phyloP scores from a whole-genome alignment of 2,888 invertebrate species.

The Oligia strigilis region DNA sequence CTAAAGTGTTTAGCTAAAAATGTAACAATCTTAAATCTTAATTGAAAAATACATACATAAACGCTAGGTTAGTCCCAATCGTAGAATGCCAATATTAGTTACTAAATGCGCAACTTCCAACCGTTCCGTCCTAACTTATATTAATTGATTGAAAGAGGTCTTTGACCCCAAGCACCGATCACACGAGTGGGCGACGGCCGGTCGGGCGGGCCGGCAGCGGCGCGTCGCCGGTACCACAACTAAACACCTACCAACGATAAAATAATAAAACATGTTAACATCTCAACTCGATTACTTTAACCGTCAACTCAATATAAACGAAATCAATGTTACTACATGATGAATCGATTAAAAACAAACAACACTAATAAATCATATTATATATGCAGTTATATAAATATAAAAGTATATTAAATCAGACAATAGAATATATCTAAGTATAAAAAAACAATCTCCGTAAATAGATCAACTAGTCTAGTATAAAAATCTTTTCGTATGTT shows the following conservation, averaged over 20 bases:
- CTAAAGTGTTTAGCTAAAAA: conserved; percentile 91
- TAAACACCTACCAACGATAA: conserved; percentile 87
- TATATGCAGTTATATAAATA: conserved; percentile 88
- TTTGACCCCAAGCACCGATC: conserved; percentile 86
- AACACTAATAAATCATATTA: conserved; percentile 90
- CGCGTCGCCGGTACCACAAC: conserved; percentile 73
- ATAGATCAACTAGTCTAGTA: conserved; percentile 91
- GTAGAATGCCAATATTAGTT: conserved; percentile 91
- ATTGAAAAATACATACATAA: conserved; percentile 90
- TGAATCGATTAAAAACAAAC: conserved; percentile 90
- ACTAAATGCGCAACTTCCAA: conserved; percentile 89
- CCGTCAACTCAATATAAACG: conserved; percentile 82
- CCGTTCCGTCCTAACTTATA: conserved; percentile 87
- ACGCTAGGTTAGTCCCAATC: conserved; percentile 91
- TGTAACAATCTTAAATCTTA: conserved; percentile 91
- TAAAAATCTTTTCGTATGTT: conserved; percentile 91
- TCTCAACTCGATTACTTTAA: conserved; percentile 74
- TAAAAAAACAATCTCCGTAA: conserved; percentile 91
- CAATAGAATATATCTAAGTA: conserved; percentile 91
- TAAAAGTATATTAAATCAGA: conserved; percentile 90
- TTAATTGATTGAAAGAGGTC: conserved; percentile 86
- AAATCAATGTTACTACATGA: conserved; percentile 85
- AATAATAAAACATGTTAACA: conserved; percentile 86
- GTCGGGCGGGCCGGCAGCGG: conserved; percentile 55
- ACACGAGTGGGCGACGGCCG: conserved; percentile 68